These are phyloP conservation scores for Orthonychiurus folsomi DNA, from an alignment of 2,888 invertebrate species.

Conservation along the genomic window DNA sequence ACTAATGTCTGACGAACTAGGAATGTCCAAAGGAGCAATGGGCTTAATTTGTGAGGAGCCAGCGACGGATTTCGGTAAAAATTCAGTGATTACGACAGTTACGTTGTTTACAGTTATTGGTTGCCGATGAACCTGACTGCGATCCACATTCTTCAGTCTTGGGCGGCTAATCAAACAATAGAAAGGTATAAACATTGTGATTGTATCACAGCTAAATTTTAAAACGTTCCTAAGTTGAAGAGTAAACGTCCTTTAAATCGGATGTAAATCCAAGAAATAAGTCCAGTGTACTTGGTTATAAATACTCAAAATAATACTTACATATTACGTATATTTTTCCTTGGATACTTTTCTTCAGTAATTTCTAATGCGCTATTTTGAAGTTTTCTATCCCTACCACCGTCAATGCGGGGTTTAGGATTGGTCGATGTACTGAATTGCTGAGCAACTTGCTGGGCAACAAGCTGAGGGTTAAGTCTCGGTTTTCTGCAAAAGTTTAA, in stretches of 20 bases:
- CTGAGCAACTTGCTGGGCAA: constrained; percentile 84
- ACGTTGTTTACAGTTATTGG: constrained; percentile 95
- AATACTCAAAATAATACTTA: constrained; percentile 24
- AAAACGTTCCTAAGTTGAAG: too few relatives aligned
- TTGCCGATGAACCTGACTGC: constrained; percentile 83
- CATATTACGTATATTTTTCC: constrained; percentile 44
- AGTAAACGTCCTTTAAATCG: background rate
- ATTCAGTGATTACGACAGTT: constrained; percentile 94
- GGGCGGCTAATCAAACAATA: constrained; percentile 52
- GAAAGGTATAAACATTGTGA: constrained; percentile 8
- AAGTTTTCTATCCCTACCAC: constrained; percentile 43
- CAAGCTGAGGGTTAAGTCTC: constrained; percentile 89
- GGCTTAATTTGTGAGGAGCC: constrained; percentile 35
- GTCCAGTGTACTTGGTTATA: background rate
- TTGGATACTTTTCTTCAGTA: constrained; percentile 41
- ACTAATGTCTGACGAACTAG: constrained; percentile 36
- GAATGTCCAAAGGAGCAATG: constrained; percentile 36
- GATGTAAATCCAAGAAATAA: background rate
- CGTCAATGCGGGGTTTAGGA: constrained; percentile 44
- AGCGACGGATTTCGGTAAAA: constrained; percentile 60
- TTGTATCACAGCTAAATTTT: background rate
- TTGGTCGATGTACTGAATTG: constrained; percentile 50
- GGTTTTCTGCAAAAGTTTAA: constrained; percentile 63
- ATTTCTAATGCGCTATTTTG: constrained; percentile 40
- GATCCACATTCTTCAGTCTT: constrained; percentile 81